Evolutionary conservation across 2,797 vertebrate genomes (phyloP).

Genomic region (Vireo griseus): DNA sequence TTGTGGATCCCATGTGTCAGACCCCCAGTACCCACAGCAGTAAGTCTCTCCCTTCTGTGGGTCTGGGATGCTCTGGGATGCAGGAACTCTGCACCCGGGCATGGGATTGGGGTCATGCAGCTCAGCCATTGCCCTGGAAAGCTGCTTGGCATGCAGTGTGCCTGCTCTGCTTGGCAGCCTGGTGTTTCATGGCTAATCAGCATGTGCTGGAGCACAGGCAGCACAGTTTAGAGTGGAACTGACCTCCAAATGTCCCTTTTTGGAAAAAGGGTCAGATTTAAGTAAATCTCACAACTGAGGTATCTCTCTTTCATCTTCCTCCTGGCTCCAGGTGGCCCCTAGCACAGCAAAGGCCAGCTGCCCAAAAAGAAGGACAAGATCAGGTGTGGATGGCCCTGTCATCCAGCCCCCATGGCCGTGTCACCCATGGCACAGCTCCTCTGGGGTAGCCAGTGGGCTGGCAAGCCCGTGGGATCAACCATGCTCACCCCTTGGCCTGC

Average conservation of each 20-base stretch:
- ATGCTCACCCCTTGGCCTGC: fast-evolving
- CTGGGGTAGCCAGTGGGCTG: not conserved
- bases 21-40: not conserved
- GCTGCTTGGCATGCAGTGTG: conserved; percentile 22
- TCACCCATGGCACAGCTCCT: not conserved
- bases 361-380: not conserved
- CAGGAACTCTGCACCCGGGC: fast-evolving
- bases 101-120: fast-evolving
- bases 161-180: conserved; percentile 12
- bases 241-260: not conserved
- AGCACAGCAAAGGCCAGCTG: not conserved
- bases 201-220: conserved; percentile 2
- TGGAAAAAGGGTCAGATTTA: not conserved
- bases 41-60: not conserved
- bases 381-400: fast-evolving
- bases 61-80: not conserved
- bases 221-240: not conserved
- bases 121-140: not conserved
- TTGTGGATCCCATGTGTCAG: fast-evolving
- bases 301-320: not conserved
- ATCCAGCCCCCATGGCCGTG: not conserved
- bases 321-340: not conserved
- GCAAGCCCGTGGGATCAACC: fast-evolving
- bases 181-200: not conserved
- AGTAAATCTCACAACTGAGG: not conserved